Conservation (phyloP, 2,113 vertebrate genomes). For the Sinocyclocheilus grahami region DNA sequence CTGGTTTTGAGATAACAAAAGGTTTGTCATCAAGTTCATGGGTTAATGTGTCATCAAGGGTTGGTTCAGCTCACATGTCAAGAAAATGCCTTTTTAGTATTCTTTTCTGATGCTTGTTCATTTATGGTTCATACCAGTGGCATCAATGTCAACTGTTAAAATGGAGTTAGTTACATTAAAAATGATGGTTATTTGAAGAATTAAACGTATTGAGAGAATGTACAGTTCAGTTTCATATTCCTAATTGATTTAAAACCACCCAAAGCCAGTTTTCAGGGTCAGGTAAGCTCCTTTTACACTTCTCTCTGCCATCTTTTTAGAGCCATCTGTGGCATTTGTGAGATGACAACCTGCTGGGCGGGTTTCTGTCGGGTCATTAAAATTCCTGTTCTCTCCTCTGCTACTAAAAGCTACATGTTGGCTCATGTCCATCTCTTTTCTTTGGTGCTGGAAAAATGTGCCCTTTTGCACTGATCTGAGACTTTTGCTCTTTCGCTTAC, state of each 20-base stretch:
- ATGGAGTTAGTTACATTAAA: not conserved
- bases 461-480: conserved; percentile 31
- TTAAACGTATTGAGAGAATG: not conserved
- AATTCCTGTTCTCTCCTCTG: conserved; percentile 68
- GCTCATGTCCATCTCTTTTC: conserved; percentile 44
- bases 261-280: not conserved
- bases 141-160: not conserved
- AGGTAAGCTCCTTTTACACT: not conserved
- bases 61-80: not conserved
- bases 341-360: conserved; percentile 69
- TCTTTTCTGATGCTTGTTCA: too few species aligned
- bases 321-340: conserved; percentile 70
- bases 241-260: not conserved
- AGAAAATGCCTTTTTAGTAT: too few species aligned
- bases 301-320: conserved; percentile 7
- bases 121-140: not conserved
- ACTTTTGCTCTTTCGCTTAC: conserved; percentile 7
- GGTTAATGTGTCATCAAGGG: conserved; percentile 2
- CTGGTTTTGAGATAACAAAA: not conserved
- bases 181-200: not conserved
- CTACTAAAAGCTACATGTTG: conserved; percentile 48
- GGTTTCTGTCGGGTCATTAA: conserved; percentile 73
- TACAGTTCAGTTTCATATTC: not conserved
- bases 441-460: conserved; percentile 32
- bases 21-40: not conserved